Percentiles rank a stretch among this genome's conserved stretches.
Conservation (phyloP, 2,888 invertebrate species). For the Xestia ashworthii region DNA sequence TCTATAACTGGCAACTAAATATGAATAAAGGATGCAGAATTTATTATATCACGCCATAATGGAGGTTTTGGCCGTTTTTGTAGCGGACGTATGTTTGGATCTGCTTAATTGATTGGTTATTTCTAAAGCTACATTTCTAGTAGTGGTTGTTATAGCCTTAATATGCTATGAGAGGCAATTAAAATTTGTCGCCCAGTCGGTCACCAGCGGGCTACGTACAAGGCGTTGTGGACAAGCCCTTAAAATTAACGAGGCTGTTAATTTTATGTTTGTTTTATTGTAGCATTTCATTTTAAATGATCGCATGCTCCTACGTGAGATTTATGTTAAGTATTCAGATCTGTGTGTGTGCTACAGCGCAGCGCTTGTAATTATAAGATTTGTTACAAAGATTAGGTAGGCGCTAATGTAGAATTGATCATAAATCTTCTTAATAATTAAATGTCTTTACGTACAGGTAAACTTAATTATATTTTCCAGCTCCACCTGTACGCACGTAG, state of each 20-base stretch:
- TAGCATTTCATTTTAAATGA: conserved; percentile 18
- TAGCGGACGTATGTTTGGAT: conserved; percentile 33
- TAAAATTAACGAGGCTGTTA: conserved; percentile 22
- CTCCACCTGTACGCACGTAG: conserved; percentile 9
- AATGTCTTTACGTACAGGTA: background rate
- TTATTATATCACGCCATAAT: conserved; percentile 46
- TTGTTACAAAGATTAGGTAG: background rate
- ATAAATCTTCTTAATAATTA: conserved; percentile 12
- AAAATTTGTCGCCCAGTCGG: conserved; percentile 19
- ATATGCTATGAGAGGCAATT: conserved; percentile 45
- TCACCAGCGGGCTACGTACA: conserved; percentile 28
- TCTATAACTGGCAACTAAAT: conserved; percentile 46
- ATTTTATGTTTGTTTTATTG: conserved; percentile 28
- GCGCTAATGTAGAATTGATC: background rate
- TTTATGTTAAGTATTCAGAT: conserved; percentile 18
- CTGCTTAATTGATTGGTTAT: conserved; percentile 49
- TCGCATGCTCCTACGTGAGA: background rate
- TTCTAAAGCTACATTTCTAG: conserved; percentile 31
- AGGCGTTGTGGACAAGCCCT: conserved; percentile 41
- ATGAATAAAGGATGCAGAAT: conserved; percentile 58
- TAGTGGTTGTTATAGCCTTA: conserved; percentile 24
- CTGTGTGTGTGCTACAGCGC: background rate
- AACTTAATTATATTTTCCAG: conserved; percentile 6
- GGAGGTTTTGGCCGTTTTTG: conserved; percentile 41
- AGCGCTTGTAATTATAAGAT: background rate